Conservation (phyloP, 2,888 invertebrate genomes). For the Calameuta idolon region DNA sequence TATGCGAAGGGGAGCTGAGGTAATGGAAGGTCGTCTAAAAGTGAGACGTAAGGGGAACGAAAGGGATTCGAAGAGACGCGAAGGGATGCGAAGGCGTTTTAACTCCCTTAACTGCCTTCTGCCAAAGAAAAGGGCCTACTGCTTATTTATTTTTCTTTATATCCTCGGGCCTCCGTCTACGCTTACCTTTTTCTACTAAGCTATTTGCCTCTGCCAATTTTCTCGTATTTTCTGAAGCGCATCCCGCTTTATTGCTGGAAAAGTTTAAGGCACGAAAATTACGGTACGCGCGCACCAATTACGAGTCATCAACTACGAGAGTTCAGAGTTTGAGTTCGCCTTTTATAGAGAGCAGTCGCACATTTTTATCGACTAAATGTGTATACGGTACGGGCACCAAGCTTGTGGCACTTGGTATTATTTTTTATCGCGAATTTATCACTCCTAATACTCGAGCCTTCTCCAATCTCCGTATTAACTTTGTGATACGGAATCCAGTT, state of each 20-base stretch:
- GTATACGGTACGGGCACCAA: background rate
- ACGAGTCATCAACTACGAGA: background rate
- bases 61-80: background rate
- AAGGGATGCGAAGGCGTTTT: background rate
- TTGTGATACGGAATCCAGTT: background rate
- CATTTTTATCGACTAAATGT: background rate
- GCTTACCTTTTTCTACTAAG: background rate
- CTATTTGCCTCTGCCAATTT: background rate
- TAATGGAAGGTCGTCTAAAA: background rate
- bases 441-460: background rate
- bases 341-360: background rate
- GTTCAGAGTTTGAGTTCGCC: background rate
- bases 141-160: background rate
- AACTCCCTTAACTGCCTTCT: background rate
- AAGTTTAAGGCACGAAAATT: background rate
- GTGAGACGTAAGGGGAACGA: background rate
- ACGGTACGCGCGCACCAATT: background rate
- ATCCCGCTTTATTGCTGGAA: background rate
- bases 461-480: background rate
- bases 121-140: background rate
- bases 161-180: background rate
- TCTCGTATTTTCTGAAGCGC: background rate
- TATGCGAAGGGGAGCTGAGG: background rate
- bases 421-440: background rate
- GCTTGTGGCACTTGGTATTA: background rate